phyloP scores from a whole-genome alignment of 2,113 vertebrate species.

The Desmodus rotundus region DNA sequence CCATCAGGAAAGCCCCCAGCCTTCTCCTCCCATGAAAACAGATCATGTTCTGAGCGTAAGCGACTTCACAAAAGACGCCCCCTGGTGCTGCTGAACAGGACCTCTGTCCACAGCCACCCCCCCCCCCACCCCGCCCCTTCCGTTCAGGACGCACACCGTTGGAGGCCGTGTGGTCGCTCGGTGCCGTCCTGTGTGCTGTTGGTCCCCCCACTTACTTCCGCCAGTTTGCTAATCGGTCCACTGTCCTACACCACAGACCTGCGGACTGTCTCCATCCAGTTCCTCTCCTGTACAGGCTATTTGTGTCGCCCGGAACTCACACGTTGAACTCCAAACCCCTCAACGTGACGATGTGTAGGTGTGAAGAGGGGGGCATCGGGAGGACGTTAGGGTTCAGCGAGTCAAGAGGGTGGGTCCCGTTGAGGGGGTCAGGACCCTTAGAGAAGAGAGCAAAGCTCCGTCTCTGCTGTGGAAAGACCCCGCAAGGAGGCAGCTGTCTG shows the following conservation, averaged over 20 bases:
- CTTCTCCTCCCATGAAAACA: neutral
- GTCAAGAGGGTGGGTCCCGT: neutral
- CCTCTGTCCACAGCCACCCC: neutral
- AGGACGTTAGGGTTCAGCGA: neutral
- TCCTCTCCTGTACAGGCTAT: neutral
- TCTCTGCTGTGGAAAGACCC: neutral
- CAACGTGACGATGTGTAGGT: neutral
- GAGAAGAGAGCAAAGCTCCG: too few species aligned
- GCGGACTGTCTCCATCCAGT: neutral
- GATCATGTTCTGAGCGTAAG: neutral
- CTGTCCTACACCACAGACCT: neutral
- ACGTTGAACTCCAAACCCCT: neutral
- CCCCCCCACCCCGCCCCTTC: accelerated
- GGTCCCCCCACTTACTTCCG: neutral
- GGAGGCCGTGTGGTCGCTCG: too few species aligned
- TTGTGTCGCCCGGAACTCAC: neutral
- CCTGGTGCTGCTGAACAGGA: accelerated
- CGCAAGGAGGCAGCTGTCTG: neutral
- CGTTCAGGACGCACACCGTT: accelerated
- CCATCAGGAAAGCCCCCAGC: neutral
- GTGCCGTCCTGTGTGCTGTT: too few species aligned
- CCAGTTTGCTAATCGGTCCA: neutral
- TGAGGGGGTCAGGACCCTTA: neutral
- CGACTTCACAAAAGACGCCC: neutral
- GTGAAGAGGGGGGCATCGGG: neutral